phyloP scores from a whole-genome alignment of 2,888 invertebrate genomes.

The Eumacrocentrus americanus region DNA sequence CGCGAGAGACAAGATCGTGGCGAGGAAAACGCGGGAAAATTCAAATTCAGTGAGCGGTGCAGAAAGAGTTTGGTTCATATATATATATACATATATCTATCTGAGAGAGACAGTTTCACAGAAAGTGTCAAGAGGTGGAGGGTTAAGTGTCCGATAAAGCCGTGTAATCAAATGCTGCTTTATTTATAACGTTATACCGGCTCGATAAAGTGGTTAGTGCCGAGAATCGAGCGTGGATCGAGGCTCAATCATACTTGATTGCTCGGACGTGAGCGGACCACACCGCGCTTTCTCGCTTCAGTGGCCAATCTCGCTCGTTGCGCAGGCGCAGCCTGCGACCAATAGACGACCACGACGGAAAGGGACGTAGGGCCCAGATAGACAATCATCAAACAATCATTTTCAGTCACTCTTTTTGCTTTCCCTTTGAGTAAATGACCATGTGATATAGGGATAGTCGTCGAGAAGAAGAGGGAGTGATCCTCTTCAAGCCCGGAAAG shows the following conservation, averaged over 20 bases:
- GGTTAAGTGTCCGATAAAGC: slow-evolving; percentile 26
- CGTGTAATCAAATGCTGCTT: slow-evolving; percentile 57
- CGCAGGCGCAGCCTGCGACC: slow-evolving; percentile 8
- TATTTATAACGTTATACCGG: slow-evolving; percentile 46
- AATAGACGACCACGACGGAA: slow-evolving; percentile 10
- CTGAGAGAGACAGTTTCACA: neutral
- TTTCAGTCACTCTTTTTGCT: neutral
- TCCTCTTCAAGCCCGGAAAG: slow-evolving; percentile 1
- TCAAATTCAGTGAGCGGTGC: too few relatives aligned
- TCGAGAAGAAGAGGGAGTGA: neutral
- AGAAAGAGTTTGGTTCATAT: too few relatives aligned
- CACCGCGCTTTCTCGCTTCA: slow-evolving; percentile 23
- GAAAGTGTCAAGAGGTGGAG: slow-evolving; percentile 9
- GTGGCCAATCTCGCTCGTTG: slow-evolving; percentile 12
- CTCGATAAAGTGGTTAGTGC: slow-evolving; percentile 59
- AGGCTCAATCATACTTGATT: slow-evolving; percentile 53
- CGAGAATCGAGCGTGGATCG: slow-evolving; percentile 54
- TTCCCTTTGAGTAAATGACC: neutral
- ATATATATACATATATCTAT: too few relatives aligned
- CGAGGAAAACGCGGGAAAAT: neutral
- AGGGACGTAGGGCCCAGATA: too few relatives aligned
- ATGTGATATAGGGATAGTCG: slow-evolving; percentile 2
- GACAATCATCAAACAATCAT: too few relatives aligned
- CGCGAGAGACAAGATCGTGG: too few relatives aligned
- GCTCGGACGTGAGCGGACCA: slow-evolving; percentile 55